These are phyloP conservation scores for Phyllotreta cruciferae DNA, from an alignment of 2,888 invertebrate species.

Conservation along the genomic window DNA sequence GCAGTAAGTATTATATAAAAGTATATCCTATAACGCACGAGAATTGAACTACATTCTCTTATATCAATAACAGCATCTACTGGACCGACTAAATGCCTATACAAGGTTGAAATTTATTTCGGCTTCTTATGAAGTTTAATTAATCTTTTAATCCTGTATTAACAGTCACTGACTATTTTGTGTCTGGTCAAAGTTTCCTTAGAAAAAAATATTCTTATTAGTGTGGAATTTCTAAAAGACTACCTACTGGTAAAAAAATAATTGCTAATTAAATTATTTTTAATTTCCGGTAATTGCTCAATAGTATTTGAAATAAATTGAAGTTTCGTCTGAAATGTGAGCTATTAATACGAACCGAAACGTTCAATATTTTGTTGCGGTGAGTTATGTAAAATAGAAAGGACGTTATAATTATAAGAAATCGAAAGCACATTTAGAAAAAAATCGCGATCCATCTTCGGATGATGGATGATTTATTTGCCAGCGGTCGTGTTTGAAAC, in stretches of 20 bases:
- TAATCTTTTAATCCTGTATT: background rate
- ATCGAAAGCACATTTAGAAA: constrained; percentile 22
- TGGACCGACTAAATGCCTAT: too few species aligned
- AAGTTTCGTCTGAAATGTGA: background rate
- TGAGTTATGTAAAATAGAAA: constrained; percentile 22
- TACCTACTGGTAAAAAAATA: background rate
- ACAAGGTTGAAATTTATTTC: too few species aligned
- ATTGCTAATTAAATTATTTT: background rate
- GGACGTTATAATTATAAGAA: constrained; percentile 20
- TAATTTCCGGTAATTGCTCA: too few species aligned
- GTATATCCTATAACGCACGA: constrained; percentile 1
- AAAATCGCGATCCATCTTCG: constrained; percentile 1
- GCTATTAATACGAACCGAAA: background rate
- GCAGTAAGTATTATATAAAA: constrained; percentile 16
- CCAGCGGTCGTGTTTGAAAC: background rate
- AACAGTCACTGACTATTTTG: background rate
- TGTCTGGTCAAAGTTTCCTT: background rate
- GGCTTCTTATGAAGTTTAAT: too few species aligned
- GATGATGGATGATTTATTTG: constrained; percentile 9
- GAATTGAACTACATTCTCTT: constrained; percentile 14
- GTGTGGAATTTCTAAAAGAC: too few species aligned
- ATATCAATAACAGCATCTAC: too few species aligned
- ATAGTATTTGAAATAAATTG: too few species aligned
- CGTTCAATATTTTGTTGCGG: background rate
- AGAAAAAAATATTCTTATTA: too few species aligned